Conservation (phyloP, 2,888 invertebrate species). For the Uloborus plumipes region DNA sequence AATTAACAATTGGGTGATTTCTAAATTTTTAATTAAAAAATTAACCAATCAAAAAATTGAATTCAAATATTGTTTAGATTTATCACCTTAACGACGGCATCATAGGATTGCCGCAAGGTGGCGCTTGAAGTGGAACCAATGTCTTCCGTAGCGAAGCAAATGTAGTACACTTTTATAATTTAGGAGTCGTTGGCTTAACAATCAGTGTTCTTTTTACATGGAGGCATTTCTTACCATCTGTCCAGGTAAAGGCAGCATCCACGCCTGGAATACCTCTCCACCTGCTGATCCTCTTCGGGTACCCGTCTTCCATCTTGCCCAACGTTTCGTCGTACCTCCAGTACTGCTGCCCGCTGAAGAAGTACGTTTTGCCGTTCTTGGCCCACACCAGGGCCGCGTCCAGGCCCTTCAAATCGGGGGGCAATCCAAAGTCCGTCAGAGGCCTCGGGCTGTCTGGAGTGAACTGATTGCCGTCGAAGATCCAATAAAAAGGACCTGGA, state of each 20-base stretch:
- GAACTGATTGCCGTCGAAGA: constrained; percentile 82
- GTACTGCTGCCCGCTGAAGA: constrained; percentile 77
- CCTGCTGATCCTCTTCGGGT: constrained; percentile 93
- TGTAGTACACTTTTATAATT: no score
- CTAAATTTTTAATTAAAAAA: no score
- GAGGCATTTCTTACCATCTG: constrained; percentile 74
- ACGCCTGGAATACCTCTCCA: constrained; percentile 92
- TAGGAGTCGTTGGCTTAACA: no score
- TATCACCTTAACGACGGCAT: no score
- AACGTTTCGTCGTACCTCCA: constrained; percentile 79
- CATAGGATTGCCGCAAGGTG: no score
- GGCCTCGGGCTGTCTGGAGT: constrained; percentile 81
- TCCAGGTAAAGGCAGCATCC: constrained; percentile 92
- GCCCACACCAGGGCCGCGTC: constrained; percentile 82
- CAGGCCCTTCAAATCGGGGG: constrained; percentile 76
- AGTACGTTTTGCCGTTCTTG: constrained; percentile 74
- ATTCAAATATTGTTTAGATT: no score
- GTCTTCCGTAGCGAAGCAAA: no score
- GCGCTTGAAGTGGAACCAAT: no score
- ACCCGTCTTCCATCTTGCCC: constrained; percentile 82
- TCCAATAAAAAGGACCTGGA: constrained; percentile 77
- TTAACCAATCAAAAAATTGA: no score
- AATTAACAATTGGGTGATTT: no score
- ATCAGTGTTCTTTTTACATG: background rate
- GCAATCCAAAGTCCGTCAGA: constrained; percentile 78